Evolutionary conservation across 2,113 vertebrate species (phyloP), one percentile per base, ranked within the genome.

Genomic region (Crotalus horridus): DNA sequence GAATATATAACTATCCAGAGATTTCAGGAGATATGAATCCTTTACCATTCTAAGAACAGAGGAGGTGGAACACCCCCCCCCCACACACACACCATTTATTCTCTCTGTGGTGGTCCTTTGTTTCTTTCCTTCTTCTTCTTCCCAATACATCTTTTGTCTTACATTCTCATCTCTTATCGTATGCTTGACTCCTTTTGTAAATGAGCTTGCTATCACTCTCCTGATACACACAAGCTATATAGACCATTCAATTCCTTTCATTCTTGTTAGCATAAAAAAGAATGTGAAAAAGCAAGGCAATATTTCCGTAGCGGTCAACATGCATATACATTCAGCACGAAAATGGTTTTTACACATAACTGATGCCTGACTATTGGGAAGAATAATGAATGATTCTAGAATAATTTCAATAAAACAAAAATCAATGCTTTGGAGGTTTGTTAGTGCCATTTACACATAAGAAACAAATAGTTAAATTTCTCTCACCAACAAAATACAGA

Each of bases 171-270:
- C 94, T 87, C 20, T 1, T 88, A n/a, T 2, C 21, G 94, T 64
- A 54, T 85, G 92, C 90, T 92, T 89, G 1, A 95, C 94, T 97
- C 97, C 96, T 97, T 95, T 93, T 96, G 93, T 91, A 94, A 94
- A 95, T 81, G 96, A 91, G 94, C 53, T 90, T 90, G 90, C 61
- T 94, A 90, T 91, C 96, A 97, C 96, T 96, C 97, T 96, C 97
- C 93, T 23, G 94, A 95, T 95, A 96, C 97, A 85, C 54, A 1
- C 89, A 94, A 96, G 94, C 58, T 46, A 46, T 33, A 91, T 24
- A 92, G 46, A 90, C 92, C 93, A 95, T 93, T 95, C 95, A 58
- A 2, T 92, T 95, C 92, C 94, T 96, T 97, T 95, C 94, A 92
- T 92, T 96, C 94, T 96, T 97, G 56, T 90, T 0, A 24, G 96